Percentiles rank a stretch among this genome's conserved stretches.
Conservation (phyloP, 2,113 vertebrate genomes). For the Otolemur garnettii region DNA sequence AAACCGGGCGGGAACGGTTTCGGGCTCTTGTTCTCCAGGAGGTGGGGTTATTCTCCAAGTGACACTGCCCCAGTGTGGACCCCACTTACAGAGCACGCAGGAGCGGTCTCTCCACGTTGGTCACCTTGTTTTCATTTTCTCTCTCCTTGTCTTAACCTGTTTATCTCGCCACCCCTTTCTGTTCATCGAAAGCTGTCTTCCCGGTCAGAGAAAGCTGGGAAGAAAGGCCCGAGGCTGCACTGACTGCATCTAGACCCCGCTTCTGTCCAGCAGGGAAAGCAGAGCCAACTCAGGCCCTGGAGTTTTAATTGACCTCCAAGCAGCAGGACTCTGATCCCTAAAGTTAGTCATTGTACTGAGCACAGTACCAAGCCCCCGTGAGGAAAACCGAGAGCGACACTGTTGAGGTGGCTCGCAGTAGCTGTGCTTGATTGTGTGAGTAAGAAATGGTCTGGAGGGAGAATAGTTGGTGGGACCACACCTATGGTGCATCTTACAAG, state of each 20-base stretch:
- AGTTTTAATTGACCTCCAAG: conserved; percentile 44
- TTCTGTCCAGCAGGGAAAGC: not conserved
- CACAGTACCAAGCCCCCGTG: not conserved
- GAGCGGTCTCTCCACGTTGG: not conserved
- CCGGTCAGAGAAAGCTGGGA: not conserved
- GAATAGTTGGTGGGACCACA: no score
- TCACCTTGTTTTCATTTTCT: not conserved
- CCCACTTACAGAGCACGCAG: not conserved
- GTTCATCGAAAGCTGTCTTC: not conserved
- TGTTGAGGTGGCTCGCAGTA: not conserved
- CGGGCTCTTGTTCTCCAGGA: not conserved
- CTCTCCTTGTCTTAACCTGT: not conserved
- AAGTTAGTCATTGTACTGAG: not conserved
- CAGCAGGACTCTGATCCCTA: conserved; percentile 1
- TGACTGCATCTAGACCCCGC: conserved; percentile 5
- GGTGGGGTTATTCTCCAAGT: not conserved
- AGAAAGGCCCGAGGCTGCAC: not conserved
- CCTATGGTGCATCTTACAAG: no score
- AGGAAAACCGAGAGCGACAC: not conserved
- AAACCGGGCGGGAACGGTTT: not conserved
- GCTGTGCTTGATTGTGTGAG: not conserved
- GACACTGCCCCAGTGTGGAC: not conserved
- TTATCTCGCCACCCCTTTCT: not conserved
- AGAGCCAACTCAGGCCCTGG: not conserved
- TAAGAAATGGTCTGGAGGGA: no score